These are phyloP conservation scores for Oscheius sp. DNA, from an alignment of 2,888 invertebrate genomes.

Conservation along the genomic window DNA sequence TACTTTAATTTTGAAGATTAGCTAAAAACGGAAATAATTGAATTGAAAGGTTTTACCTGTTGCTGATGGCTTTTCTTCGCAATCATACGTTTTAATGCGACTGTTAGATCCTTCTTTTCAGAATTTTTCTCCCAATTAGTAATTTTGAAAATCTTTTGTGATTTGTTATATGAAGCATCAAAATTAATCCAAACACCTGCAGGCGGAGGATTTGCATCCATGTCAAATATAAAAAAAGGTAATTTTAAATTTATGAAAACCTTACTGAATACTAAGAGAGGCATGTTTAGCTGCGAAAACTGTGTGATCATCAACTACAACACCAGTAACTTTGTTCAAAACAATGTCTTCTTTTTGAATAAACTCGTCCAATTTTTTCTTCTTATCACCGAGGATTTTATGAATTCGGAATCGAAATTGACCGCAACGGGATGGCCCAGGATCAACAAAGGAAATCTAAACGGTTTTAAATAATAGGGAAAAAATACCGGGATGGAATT, in stretches of 20 bases:
- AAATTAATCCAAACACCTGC: neutral
- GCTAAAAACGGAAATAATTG: neutral
- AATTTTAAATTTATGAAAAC: neutral
- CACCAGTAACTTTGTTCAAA: neutral
- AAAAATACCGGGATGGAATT: conserved; percentile 2
- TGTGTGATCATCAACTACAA: neutral
- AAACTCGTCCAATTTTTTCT: conserved; percentile 4
- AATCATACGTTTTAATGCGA: neutral
- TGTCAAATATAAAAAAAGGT: neutral
- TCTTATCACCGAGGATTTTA: conserved; percentile 8
- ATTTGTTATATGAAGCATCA: neutral
- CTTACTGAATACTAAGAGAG: conserved; percentile 3
- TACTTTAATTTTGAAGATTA: conserved; percentile 9
- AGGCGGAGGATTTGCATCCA: neutral
- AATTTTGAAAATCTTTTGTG: neutral
- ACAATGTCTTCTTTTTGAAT: neutral
- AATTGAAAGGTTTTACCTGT: neutral
- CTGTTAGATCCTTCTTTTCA: neutral
- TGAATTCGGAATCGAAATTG: conserved; percentile 3
- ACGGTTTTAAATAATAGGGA: too few relatives aligned
- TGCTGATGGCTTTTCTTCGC: neutral
- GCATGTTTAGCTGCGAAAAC: conserved; percentile 7
- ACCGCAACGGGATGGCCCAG: neutral
- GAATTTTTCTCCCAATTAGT: neutral
- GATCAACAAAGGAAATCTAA: neutral